Conservation (phyloP, 2,113 vertebrate genomes). For the Protobothrops flavoviridis region DNA sequence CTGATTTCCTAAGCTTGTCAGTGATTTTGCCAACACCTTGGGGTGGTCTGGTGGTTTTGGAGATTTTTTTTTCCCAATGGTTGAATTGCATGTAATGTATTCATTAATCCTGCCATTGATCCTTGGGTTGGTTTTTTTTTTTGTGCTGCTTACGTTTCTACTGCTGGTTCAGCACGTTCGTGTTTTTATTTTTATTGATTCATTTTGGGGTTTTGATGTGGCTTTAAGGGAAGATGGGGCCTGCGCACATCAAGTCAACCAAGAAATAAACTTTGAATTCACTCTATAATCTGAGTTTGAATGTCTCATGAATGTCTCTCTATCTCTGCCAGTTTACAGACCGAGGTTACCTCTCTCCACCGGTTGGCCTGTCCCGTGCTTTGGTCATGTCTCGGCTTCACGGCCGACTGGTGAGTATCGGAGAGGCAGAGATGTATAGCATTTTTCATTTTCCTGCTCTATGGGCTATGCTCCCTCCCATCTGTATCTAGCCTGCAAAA, state of each 20-base stretch:
- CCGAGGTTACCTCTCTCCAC: not conserved
- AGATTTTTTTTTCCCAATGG: not conserved
- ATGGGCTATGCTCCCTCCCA: no score
- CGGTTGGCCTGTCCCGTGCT: not conserved
- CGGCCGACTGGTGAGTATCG: conserved; percentile 23
- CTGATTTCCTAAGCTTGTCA: not conserved
- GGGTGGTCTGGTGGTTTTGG: not conserved
- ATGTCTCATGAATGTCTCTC: not conserved
- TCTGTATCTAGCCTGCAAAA: not conserved
- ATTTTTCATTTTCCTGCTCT: not conserved
- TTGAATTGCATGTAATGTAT: not conserved
- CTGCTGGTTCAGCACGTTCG: not conserved
- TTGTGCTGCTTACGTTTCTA: not conserved
- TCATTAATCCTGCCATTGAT: not conserved
- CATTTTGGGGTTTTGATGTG: not conserved
- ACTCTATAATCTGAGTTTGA: not conserved
- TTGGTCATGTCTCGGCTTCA: conserved; percentile 29
- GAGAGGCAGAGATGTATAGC: not conserved
- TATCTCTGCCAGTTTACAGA: conserved; percentile 9
- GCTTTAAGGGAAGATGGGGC: not conserved
- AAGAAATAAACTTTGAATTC: not conserved
- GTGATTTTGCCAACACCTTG: not conserved
- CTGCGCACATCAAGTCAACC: not conserved
- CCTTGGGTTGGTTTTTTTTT: not conserved
- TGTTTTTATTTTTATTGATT: not conserved